Conservation (phyloP, 2,113 vertebrate genomes). For the Corydoras maculifer region DNA sequence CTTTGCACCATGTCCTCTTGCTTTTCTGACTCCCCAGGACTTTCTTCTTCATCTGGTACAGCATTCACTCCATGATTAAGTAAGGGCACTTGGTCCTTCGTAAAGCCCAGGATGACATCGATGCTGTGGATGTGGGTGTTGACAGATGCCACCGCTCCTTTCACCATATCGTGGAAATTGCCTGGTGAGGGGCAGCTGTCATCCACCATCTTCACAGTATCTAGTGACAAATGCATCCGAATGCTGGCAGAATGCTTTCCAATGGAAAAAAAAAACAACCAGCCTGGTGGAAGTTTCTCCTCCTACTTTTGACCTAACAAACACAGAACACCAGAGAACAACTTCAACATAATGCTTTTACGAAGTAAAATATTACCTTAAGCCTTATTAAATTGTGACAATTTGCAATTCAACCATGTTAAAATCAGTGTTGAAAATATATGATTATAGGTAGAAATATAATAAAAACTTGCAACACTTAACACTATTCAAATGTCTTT, state of each 20-base stretch:
- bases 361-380: no score
- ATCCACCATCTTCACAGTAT: slow-evolving; percentile 71
- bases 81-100: slow-evolving; percentile 66
- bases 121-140: slow-evolving; percentile 70
- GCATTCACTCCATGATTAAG: slow-evolving; percentile 47
- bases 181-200: slow-evolving; percentile 67
- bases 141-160: slow-evolving; percentile 54
- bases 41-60: slow-evolving; percentile 52
- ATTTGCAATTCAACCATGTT: no score
- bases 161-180: slow-evolving; percentile 69
- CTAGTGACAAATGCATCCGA: slow-evolving; percentile 72
- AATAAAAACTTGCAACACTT: no score
- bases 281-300: slow-evolving; percentile 8
- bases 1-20: slow-evolving; percentile 39
- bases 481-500: no score
- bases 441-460: no score
- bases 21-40: slow-evolving; percentile 45
- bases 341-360: background rate
- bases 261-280: slow-evolving; percentile 15
- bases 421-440: no score
- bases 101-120: slow-evolving; percentile 73
- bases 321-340: background rate
- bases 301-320: background rate
- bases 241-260: slow-evolving; percentile 42
- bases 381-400: no score